Percentiles rank a stretch among this genome's conserved stretches.
Conservation (phyloP, 2,797 vertebrate species). For the Squalus acanthias region DNA sequence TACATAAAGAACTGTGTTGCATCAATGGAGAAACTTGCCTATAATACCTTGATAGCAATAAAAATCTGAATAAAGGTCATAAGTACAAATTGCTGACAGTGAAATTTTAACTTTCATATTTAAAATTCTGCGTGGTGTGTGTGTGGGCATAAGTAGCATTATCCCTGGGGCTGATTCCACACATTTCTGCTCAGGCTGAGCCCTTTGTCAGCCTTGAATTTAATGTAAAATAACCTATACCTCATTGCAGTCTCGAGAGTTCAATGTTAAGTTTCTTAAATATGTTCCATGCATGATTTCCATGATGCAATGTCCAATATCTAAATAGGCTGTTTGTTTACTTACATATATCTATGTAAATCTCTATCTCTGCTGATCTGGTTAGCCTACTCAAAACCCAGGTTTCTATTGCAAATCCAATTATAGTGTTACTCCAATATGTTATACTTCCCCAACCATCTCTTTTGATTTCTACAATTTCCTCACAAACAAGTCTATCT, state of each 20-base stretch:
- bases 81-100: not conserved
- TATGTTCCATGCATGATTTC: too few species aligned
- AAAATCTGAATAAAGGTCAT: not conserved
- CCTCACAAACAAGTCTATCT: not conserved
- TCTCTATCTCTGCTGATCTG: not conserved
- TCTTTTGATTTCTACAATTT: constrained; percentile 23
- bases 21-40: not conserved
- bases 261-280: not conserved
- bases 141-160: not conserved
- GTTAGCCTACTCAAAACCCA: too few species aligned
- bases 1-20: not conserved
- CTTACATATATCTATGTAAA: not conserved
- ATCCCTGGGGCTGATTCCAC: not conserved
- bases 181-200: not conserved
- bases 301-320: not conserved
- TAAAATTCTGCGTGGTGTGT: not conserved
- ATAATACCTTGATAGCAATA: not conserved
- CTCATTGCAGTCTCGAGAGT: not conserved
- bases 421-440: not conserved
- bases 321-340: not conserved
- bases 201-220: not conserved
- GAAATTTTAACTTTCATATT: not conserved
- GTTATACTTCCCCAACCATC: not conserved
- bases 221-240: not conserved
- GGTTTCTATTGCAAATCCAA: not conserved